Base-by-base conservation (phyloP, 2,113 vertebrate genomes). In the Melospiza melodia region DNA sequence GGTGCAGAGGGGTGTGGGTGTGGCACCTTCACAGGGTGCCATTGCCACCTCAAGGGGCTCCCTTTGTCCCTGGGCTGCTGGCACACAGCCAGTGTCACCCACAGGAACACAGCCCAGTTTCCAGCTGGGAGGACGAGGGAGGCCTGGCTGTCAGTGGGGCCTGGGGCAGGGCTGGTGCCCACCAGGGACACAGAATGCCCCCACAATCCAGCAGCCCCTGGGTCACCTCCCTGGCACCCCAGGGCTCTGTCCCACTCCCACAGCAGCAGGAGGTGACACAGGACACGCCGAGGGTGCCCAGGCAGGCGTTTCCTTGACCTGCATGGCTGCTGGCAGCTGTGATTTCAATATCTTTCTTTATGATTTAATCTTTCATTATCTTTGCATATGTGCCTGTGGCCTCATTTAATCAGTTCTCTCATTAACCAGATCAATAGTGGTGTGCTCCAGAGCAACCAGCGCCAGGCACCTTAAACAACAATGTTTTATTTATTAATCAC, bases 401-500 rank as follows among this genome's bases (percentile, higher is more conserved):
- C 62, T 67, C 4, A 0, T 72, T 92, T 75, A 81, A 88, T 92
- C 44, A 81, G 43, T 35, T 79, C 10, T 77, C 33, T 80, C 41
- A 61, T 92, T 93, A 87, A 74, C 24, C 0, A 10, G 46, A 85
- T 76, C 87, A 85, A 69, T 79, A 69, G 18, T 22, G 15, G 9
- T 10, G 69, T 81, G 43, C 58, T 89, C 48, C 59, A 49, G 66
- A 79, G 87, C 69, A 84, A 63, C 52, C 65, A 63, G 48, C 8
- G 43, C 49, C 76, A 79, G 61, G 62, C 66, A 62, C 74, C 58
- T 89, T 66, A 76, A 87, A 57, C 54, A 81, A 37, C 55, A 54
- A 11, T 37, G 23, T 80, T 94, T 89, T 76, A 58, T 95, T 91
- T 59, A 66, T 85, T 91, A 80, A 76, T 87, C 67, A n/a, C 62